Evolutionary conservation across 2,888 invertebrate genomes (phyloP).

Genomic region (Eudemis profundana): DNA sequence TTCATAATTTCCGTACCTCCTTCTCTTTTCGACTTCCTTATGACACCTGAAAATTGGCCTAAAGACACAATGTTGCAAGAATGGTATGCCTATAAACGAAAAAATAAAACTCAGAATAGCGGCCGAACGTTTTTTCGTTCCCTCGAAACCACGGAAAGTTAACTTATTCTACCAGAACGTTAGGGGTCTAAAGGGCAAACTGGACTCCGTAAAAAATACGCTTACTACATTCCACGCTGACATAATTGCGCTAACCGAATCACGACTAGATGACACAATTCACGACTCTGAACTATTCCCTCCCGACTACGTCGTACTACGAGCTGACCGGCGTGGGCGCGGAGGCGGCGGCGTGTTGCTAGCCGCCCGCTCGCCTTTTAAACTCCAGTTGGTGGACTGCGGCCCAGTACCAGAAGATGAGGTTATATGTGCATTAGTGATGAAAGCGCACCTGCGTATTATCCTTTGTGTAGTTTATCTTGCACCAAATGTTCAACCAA

Average conservation of each 20-base stretch:
- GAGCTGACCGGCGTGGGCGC: slow-evolving; percentile 1
- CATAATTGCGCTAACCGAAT: slow-evolving; percentile 8
- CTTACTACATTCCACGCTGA: background rate
- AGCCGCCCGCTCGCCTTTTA: background rate
- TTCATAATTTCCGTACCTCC: slow-evolving; percentile 10
- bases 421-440: background rate
- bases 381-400: background rate
- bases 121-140: slow-evolving; percentile 1
- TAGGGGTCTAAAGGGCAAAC: slow-evolving; percentile 2
- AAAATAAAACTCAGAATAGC: background rate
- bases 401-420: background rate
- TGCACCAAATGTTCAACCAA: background rate
- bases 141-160: background rate
- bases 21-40: background rate
- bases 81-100: background rate
- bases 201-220: background rate
- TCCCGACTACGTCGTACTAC: slow-evolving; percentile 1
- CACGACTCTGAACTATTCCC: slow-evolving; percentile 11
- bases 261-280: slow-evolving; percentile 7
- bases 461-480: slow-evolving; percentile 6
- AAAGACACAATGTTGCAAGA: slow-evolving; percentile 9
- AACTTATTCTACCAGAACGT: slow-evolving; percentile 6
- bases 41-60: slow-evolving; percentile 15
- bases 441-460: background rate
- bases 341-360: slow-evolving; percentile 11